Base-by-base conservation (phyloP, 2,113 vertebrate genomes). In the Zeus faber region DNA sequence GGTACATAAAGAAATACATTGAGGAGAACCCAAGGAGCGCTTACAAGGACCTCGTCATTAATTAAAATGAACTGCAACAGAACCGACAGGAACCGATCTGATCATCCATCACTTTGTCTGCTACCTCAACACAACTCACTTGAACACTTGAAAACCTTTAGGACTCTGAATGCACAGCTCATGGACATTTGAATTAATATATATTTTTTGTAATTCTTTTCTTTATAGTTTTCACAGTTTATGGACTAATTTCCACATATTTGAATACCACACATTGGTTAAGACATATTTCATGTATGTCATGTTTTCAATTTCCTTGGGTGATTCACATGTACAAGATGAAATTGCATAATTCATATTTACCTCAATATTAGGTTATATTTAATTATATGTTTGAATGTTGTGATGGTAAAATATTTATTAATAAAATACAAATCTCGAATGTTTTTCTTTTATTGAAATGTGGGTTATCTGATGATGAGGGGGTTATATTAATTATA, bases 1-100 rank as follows among this genome's bases (percentile, higher is more conserved):
- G 81, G 86, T 89, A 89, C 66, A 88, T 89, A 13, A 61, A 83
- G 58, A 85, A 83, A 66, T 89, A 84, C 44, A 51, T 89, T 0
- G 45, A 80, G 0, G 73, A 86, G 1, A 65, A 87, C 10, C 80
- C 84, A 1, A 51, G 23, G 2, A 51, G 57, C 8, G 25, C 13
- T 7, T 86, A 85, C 29, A 57, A 81, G 45, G 59, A 76, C 16
- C 56, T 52, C 0, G 37, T 85, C 31, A 52, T 83, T 49, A 4
- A 53, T 2, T 77, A 70, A 7, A 20, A 9, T 29, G 7, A 10
- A 35, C 37, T 58, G 10, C 31, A 26, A 45, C 18, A 7, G 29
- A 37, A 3, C 3, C n/a, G n/a, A 1, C 14, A 17, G 9, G 14
- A 23, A 6, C n/a, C 9, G 39, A 46, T 47, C 9, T 49, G 17